Evolutionary conservation across 2,888 invertebrate species (phyloP), one percentile per base, ranked within the genome.

Genomic region (Drosophila aldrichi): DNA sequence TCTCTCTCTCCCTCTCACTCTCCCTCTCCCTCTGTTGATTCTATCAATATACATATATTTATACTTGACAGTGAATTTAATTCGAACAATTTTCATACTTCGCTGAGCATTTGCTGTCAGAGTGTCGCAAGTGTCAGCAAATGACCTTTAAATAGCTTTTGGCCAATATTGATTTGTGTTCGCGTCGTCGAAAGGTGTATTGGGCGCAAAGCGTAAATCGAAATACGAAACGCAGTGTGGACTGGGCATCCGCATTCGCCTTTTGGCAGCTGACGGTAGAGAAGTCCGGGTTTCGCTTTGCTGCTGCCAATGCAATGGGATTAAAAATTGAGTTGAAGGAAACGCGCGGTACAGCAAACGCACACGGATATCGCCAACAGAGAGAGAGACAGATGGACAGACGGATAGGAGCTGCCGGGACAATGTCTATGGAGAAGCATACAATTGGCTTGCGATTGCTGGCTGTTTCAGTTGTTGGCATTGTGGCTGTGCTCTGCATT

Each of bases 131-230:
- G 52, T 64, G 65, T 59, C 41, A 52, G 61, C 67, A 64, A 72
- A 66, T 69, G 61, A 62, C 59, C 72, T 74, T 81, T 74, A 74
- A 86, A 77, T 73, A 66, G 74, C 77, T 58, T 56, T 70, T 61
- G 68, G 67, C 70, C 75, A 84, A 72, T 87, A 89, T 85, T 85
- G 85, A 89, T 84, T 82, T 89, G 58, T 64, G 70, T 44, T 18
- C 36, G 20, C 56, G 12, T 56, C 56, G 40, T 56, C n/a, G 29
- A 29, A 18, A 18, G n/a, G 1, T 8, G 40, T n/a, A 40, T n/a
- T 9, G n/a, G 4, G 9, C 18, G 43, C 16, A 22, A 18, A 56
- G 46, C 34, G 58, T 44, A 65, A 66, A 71, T 72, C 64, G 70
- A 48, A 69, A 75, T 63, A 58, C 43, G 60, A 41, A 82, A 69